Conservation (phyloP, 2,113 vertebrate genomes). For the Lophius piscatorius region DNA sequence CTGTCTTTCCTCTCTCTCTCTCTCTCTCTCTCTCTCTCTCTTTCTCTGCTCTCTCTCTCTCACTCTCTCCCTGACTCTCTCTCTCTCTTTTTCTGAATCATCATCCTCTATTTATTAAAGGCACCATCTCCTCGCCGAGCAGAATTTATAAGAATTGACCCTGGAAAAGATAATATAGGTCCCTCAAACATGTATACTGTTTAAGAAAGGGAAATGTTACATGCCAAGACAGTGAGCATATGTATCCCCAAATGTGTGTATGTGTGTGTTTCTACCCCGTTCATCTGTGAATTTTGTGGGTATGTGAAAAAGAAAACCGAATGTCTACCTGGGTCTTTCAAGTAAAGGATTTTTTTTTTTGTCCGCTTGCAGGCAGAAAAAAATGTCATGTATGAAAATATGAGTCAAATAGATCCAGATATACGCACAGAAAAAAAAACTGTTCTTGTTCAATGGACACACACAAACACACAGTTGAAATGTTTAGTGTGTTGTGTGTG, state of each 20-base stretch:
- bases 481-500: conserved; percentile 22
- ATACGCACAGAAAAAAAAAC: conserved; percentile 19
- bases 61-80: conserved; percentile 1
- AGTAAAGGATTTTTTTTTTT: conserved; percentile 15
- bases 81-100: conserved; percentile 16
- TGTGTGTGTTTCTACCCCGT: conserved; percentile 15
- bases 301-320: conserved; percentile 8
- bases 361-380: conserved; percentile 1
- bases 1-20: conserved; percentile 19
- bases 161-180: conserved; percentile 32
- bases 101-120: conserved; percentile 70
- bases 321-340: conserved; percentile 13
- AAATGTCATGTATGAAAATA: conserved; percentile 17
- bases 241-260: conserved; percentile 17
- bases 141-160: conserved; percentile 42
- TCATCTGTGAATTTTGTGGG: conserved; percentile 15
- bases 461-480: conserved; percentile 9
- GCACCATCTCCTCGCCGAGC: conserved; percentile 40
- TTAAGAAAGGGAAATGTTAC: conserved; percentile 65
- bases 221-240: conserved; percentile 32
- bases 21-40: conserved; percentile 10
- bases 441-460: conserved; percentile 14
- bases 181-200: conserved; percentile 18
- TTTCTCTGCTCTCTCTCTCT: conserved; percentile 7
- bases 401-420: too few species aligned